Percentiles rank a stretch among this genome's conserved stretches.
phyloP scores from a whole-genome alignment of 2,797 vertebrate species.

The Enteromius treurensis region DNA sequence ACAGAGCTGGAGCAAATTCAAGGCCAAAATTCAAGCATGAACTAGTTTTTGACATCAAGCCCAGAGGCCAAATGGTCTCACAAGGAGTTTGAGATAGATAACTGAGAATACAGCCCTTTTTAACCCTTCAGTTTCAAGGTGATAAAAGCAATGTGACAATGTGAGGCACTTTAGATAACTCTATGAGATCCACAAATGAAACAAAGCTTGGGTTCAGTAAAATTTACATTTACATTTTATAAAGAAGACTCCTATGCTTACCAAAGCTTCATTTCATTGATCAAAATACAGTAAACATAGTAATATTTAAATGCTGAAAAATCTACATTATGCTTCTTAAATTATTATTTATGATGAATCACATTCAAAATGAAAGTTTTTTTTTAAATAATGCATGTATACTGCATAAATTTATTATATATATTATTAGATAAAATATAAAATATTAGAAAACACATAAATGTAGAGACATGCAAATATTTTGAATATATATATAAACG shows the following conservation, averaged over 20 bases:
- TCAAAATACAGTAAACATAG: too few relatives aligned
- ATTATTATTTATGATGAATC: too few relatives aligned
- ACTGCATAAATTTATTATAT: too few relatives aligned
- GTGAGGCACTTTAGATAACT: not conserved
- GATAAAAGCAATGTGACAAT: not conserved
- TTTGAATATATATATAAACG: too few relatives aligned
- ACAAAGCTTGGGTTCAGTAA: not conserved
- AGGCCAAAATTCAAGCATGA: not conserved
- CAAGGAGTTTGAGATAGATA: not conserved
- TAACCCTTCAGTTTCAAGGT: not conserved
- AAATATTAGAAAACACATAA: too few relatives aligned
- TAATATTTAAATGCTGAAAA: not conserved
- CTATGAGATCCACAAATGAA: not conserved
- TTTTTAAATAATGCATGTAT: too few relatives aligned
- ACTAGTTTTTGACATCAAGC: slow-evolving; percentile 6
- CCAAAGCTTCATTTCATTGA: too few relatives aligned
- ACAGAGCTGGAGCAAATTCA: slow-evolving; percentile 11
- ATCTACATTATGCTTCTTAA: too few relatives aligned
- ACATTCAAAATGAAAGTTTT: too few relatives aligned
- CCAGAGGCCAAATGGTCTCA: not conserved
- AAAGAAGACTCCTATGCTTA: not conserved
- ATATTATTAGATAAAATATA: too few relatives aligned
- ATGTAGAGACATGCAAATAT: too few relatives aligned
- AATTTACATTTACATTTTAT: not conserved
- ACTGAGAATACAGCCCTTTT: not conserved